A percentile compares a stretch with the other conserved stretches of the same genome.
Conservation (phyloP, 2,113 vertebrate genomes). For the Pandion haliaetus region DNA sequence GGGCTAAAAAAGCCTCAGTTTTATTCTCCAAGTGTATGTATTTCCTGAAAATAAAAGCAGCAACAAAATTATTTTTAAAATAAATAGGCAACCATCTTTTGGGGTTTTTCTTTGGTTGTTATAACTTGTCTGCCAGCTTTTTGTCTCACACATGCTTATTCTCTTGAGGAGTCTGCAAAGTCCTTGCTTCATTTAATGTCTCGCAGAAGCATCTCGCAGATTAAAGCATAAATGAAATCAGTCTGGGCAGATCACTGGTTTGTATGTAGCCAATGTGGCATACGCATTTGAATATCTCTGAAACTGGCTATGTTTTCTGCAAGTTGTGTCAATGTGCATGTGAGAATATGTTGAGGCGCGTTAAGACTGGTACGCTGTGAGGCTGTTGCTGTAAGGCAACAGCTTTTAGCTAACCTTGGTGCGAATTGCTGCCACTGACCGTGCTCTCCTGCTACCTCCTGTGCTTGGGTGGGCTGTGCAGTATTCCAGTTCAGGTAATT, state of each 20-base stretch:
- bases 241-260: background rate
- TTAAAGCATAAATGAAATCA: background rate
- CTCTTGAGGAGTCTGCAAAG: background rate
- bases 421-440: background rate
- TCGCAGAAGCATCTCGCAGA: background rate
- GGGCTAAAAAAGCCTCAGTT: background rate
- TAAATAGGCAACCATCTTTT: background rate
- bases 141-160: background rate
- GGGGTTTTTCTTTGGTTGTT: background rate
- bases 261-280: background rate
- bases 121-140: background rate
- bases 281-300: rapidly evolving
- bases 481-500: background rate
- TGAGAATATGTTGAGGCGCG: background rate
- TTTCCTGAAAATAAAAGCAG: background rate
- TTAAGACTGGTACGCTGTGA: background rate
- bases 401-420: background rate
- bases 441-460: background rate
- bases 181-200: background rate
- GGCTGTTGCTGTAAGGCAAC: background rate
- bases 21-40: background rate
- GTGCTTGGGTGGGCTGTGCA: background rate
- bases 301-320: background rate
- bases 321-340: rapidly evolving
- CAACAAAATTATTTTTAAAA: background rate